Base-by-base conservation (phyloP, 2,888 invertebrate genomes). In the Drosophila meridionalis region DNA sequence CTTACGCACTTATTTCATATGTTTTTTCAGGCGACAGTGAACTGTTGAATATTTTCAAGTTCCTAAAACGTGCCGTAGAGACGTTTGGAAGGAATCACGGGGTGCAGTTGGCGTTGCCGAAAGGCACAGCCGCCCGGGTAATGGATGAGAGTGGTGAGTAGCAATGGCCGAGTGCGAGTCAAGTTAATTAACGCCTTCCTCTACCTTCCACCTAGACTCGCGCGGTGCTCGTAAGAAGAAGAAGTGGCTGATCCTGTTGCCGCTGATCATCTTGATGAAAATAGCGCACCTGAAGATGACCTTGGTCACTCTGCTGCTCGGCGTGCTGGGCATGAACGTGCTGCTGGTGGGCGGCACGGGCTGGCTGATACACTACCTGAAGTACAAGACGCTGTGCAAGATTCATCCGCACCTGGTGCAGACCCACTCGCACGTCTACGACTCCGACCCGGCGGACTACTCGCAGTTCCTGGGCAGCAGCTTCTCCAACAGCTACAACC, bases 391-490 rank as follows among this genome's bases (percentile, higher is more conserved):
- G 2, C 70, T 93, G 26, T 93, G 93, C 77, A 92, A 92, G 78
- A 92, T 93, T 62, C 92, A 93, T 63, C 93, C 93, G 11, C 92
- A 93, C 40, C 59, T 92, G 68, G 90, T 93, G 71, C 92, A 93
- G 60, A 76, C 91, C 4, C 93, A 93, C 65, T 92, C 93, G 40
- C 93, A 93, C 73, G 90, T 91, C 50, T 93, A 92, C 67, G 92
- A 92, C 66, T 90, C 92, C 6, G 92, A 92, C 75, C 92, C 93
- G 14, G 69, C 87, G 72, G 92, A 93, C 69, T 93, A 93, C 76
- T 93, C 92, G 20, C 82, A 89, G 62, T 92, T 92, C 75, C 80
- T 92, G 77, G 92, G 92, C 70, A 91, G 92, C 76, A 91, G 90
- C 71, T 89, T 80, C 73, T 84, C 91, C 59, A 81, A 84, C 71